phyloP scores from a whole-genome alignment of 2,113 vertebrate genomes.

The Melospiza melodia region DNA sequence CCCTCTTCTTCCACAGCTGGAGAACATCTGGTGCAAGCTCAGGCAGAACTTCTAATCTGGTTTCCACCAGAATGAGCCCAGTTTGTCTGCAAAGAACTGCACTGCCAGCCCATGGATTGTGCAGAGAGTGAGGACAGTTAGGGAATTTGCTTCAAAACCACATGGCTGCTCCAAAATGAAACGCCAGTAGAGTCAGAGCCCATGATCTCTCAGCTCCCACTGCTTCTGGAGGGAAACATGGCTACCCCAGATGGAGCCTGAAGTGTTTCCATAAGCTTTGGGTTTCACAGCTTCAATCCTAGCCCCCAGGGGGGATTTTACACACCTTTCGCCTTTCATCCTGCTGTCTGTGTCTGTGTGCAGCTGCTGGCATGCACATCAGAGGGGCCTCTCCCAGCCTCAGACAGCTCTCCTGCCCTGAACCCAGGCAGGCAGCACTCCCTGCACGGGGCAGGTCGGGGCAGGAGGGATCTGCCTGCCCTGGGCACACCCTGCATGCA shows the following conservation, averaged over 20 bases:
- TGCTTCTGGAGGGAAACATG: neutral
- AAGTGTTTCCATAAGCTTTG: neutral
- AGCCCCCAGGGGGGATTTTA: neutral
- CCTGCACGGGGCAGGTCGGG: neutral
- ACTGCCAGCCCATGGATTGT: accelerated
- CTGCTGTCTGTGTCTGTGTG: neutral
- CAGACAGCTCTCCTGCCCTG: constrained; percentile 15
- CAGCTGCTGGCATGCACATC: constrained; percentile 1
- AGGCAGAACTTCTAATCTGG: neutral
- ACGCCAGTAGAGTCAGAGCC: neutral
- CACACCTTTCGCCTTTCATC: constrained; percentile 23
- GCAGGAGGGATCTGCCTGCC: neutral
- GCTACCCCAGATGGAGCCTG: neutral
- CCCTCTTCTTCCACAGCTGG: neutral
- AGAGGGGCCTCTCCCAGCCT: neutral
- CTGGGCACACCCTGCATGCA: neutral
- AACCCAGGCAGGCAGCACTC: accelerated
- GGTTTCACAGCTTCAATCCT: neutral
- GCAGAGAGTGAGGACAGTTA: neutral
- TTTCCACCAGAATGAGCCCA: neutral
- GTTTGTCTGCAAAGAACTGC: neutral
- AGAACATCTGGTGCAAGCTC: neutral
- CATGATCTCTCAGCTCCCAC: neutral
- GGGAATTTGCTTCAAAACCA: neutral
- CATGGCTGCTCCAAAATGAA: neutral